Percentiles rank a stretch among this genome's conserved stretches.
phyloP scores from a whole-genome alignment of 1,140 invertebrate species.

The Copidosoma floridanum region DNA sequence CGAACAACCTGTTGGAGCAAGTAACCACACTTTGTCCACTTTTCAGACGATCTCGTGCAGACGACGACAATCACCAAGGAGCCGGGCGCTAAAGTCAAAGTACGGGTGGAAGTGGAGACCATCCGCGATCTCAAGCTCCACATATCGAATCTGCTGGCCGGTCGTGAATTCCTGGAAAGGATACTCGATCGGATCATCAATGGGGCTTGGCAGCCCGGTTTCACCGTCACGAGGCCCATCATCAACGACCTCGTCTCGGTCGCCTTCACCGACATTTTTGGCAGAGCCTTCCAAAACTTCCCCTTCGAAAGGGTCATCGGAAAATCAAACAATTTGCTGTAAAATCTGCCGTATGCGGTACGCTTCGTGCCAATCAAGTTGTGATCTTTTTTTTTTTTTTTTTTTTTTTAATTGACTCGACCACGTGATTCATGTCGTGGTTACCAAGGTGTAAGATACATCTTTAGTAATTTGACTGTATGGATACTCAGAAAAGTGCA shows the following conservation, averaged over 20 bases:
- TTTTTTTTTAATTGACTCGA: background rate
- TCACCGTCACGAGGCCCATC: conserved; percentile 67
- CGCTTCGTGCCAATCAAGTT: background rate
- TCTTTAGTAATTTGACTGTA: too few species aligned
- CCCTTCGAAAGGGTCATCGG: conserved; percentile 63
- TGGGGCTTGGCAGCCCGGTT: conserved; percentile 73
- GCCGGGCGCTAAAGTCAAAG: conserved; percentile 60
- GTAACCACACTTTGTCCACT: too few species aligned
- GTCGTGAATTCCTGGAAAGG: conserved; percentile 64
- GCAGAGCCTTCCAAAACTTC: conserved; percentile 68
- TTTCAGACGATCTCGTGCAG: conserved; percentile 57
- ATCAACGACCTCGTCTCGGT: conserved; percentile 79
- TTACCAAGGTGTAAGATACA: too few species aligned
- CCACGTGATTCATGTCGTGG: too few species aligned
- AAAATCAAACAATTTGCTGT: conserved; percentile 13
- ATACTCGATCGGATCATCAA: conserved; percentile 70
- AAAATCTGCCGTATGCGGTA: too few species aligned
- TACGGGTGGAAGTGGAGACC: conserved; percentile 68
- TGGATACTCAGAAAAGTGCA: too few species aligned
- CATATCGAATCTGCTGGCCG: conserved; percentile 69
- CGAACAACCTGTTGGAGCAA: too few species aligned
- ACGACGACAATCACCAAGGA: conserved; percentile 69
- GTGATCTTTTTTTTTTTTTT: background rate
- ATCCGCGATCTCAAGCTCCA: conserved; percentile 75
- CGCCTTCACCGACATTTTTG: conserved; percentile 79